phyloP scores from a whole-genome alignment of 2,888 invertebrate genomes.

The Ormia ochracea region DNA sequence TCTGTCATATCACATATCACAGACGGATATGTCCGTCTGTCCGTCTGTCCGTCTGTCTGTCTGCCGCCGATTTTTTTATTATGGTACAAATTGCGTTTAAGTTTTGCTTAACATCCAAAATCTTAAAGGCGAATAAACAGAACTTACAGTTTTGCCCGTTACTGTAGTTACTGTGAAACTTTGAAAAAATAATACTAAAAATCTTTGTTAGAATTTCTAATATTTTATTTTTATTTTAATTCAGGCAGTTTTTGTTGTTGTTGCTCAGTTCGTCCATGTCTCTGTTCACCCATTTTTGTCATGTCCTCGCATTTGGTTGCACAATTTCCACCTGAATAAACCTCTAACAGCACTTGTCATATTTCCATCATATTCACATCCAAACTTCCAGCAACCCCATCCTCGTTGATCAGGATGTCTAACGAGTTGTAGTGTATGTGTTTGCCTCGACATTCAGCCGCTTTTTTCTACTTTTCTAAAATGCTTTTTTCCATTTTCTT shows the following conservation, averaged over 20 bases:
- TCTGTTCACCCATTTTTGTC: neutral
- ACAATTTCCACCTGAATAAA: constrained; percentile 55
- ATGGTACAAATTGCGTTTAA: too few species aligned
- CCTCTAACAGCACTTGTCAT: constrained; percentile 54
- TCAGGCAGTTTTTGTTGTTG: too few species aligned
- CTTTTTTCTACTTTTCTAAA: neutral
- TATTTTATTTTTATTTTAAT: neutral
- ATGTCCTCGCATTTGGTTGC: constrained; percentile 37
- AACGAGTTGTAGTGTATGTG: neutral
- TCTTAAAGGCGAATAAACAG: too few species aligned
- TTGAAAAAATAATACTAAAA: constrained; percentile 2
- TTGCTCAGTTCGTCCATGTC: constrained; percentile 16
- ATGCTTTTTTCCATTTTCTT: neutral
- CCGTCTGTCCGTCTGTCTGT: too few species aligned
- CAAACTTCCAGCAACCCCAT: constrained; percentile 30
- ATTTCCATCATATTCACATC: constrained; percentile 47
- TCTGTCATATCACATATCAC: too few species aligned
- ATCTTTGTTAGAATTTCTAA: constrained; percentile 60
- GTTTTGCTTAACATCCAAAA: too few species aligned
- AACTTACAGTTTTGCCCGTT: neutral
- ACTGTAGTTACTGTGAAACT: neutral
- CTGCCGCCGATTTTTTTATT: too few species aligned
- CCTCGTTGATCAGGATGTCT: neutral
- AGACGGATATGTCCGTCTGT: too few species aligned
- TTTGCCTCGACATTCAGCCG: neutral